Evolutionary conservation across 2,797 vertebrate genomes (phyloP).

Genomic region (Alcedo quadribrachys): DNA sequence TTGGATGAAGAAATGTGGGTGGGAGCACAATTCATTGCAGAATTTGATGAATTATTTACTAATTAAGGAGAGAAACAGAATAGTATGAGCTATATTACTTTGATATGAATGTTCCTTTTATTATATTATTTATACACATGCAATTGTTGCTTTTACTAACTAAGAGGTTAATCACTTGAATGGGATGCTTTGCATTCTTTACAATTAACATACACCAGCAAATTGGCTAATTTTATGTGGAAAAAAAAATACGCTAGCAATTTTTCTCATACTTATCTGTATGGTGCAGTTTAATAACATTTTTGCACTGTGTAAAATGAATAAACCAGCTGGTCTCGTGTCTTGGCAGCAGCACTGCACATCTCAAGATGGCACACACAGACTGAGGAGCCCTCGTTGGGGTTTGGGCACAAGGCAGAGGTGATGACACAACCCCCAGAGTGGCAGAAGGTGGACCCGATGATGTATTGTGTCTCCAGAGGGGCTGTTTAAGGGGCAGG

Average conservation of each 20-base stretch:
- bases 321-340: constrained; percentile 42
- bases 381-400: background rate
- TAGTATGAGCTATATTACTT: constrained; percentile 70
- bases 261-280: constrained; percentile 80
- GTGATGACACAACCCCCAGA: background rate
- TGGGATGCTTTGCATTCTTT: constrained; percentile 75
- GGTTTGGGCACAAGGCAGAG: constrained; percentile 8
- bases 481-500: background rate
- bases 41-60: constrained; percentile 83
- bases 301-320: constrained; percentile 72
- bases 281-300: constrained; percentile 77
- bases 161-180: constrained; percentile 84
- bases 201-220: constrained; percentile 75
- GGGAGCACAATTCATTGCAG: constrained; percentile 76
- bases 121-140: constrained; percentile 80
- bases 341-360: constrained; percentile 32
- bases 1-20: constrained; percentile 80
- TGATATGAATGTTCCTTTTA: constrained; percentile 76
- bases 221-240: constrained; percentile 80
- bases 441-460: background rate
- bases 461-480: background rate
- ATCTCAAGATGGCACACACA: background rate
- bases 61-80: constrained; percentile 76
- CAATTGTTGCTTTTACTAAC: constrained; percentile 82
- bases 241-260: constrained; percentile 70